These are phyloP conservation scores for Cossypha dichroa DNA, from an alignment of 2,797 vertebrate species.

Conservation along the genomic window DNA sequence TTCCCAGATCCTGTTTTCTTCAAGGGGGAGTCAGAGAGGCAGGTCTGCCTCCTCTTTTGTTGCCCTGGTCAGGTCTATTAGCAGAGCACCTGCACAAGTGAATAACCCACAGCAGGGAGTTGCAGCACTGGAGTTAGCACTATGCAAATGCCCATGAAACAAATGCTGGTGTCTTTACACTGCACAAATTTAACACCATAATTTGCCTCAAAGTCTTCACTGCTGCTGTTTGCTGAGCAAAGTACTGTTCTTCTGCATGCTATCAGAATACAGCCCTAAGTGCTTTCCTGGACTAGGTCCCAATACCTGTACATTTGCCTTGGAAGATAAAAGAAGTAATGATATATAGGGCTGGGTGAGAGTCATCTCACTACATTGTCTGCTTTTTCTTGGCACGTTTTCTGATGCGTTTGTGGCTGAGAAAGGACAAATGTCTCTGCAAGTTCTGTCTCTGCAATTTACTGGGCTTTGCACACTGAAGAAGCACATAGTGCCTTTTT, in stretches of 20 bases:
- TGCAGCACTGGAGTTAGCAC: not conserved
- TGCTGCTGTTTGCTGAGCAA: not conserved
- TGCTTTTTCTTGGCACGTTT: constrained; percentile 52
- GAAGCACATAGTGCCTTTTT: not conserved
- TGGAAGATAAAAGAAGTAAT: constrained; percentile 49
- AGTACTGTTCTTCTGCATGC: not conserved
- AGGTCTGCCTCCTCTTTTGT: not conserved
- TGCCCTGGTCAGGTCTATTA: not conserved
- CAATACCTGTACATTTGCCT: constrained; percentile 32
- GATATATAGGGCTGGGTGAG: constrained; percentile 37
- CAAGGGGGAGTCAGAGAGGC: not conserved
- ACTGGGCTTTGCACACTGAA: not conserved
- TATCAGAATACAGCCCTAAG: constrained; percentile 35
- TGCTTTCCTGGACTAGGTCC: constrained; percentile 55
- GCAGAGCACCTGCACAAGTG: not conserved
- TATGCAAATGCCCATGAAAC: not conserved
- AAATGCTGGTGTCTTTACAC: not conserved
- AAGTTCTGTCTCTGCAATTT: not conserved
- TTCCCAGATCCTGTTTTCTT: not conserved
- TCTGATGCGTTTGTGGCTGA: not conserved
- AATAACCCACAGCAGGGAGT: not conserved
- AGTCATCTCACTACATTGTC: constrained; percentile 43
- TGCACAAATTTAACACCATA: not conserved
- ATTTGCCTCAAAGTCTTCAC: not conserved
- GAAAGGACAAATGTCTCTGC: not conserved